Percentiles rank a stretch among this genome's conserved stretches.
phyloP scores from a whole-genome alignment of 2,888 invertebrate genomes.

The Mellilla xanthometata region DNA sequence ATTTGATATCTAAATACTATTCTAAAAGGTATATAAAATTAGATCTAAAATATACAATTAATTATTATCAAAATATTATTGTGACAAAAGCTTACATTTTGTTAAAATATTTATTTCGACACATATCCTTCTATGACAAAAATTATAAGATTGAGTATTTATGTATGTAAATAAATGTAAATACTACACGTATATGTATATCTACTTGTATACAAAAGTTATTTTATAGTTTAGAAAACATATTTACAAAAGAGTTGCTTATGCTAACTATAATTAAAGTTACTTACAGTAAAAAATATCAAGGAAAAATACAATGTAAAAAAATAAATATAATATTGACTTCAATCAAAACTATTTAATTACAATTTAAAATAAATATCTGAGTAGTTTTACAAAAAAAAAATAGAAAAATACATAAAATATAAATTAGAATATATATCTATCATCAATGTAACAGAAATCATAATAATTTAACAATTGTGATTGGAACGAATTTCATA shows the following conservation, averaged over 20 bases:
- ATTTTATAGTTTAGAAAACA: constrained; percentile 12
- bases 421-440: too few relatives aligned
- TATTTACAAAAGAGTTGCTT: constrained; percentile 20
- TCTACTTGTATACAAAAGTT: constrained; percentile 11
- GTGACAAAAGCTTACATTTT: constrained; percentile 45
- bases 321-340: constrained; percentile 2
- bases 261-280: constrained; percentile 1
- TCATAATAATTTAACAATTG: too few relatives aligned
- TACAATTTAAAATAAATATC: too few relatives aligned
- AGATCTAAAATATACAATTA: constrained; percentile 32
- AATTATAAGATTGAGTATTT: constrained; percentile 29
- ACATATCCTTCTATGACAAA: constrained; percentile 10
- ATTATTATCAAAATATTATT: constrained; percentile 18
- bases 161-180: constrained; percentile 16
- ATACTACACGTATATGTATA: constrained; percentile 7
- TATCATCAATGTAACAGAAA: too few relatives aligned
- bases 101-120: constrained; percentile 39
- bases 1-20: too few relatives aligned
- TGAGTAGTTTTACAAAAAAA: too few relatives aligned
- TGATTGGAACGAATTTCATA: background rate
- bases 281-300: background rate
- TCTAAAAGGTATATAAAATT: constrained; percentile 30
- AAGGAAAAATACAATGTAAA: background rate
- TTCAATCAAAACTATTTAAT: background rate
- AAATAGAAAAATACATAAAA: too few relatives aligned